A percentile compares a stretch with the other conserved stretches of the same genome.
Evolutionary conservation across 2,797 vertebrate species (phyloP).

Genomic region (Mormyrus hasselquistii): DNA sequence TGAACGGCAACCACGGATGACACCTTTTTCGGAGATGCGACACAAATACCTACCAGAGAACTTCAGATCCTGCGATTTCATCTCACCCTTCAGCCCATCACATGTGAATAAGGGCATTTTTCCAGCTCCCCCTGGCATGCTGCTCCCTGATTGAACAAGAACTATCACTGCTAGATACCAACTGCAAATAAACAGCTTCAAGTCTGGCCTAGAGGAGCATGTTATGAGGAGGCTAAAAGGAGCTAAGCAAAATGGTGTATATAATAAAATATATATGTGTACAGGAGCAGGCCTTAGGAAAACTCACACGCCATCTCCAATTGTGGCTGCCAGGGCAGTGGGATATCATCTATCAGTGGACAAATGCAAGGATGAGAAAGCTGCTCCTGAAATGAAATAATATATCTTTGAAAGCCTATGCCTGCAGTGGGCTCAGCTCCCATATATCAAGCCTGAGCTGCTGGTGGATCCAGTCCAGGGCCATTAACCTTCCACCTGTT

Average conservation of each 20-base stretch:
- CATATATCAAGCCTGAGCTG: constrained; percentile 98
- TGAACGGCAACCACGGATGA: not conserved
- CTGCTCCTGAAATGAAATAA: constrained; percentile 99
- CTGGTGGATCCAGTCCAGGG: constrained; percentile 95
- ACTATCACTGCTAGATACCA: constrained; percentile 74
- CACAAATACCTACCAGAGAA: not conserved
- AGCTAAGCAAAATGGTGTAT: constrained; percentile 56
- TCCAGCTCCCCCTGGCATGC: constrained; percentile 47
- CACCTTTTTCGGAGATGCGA: not conserved
- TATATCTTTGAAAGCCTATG: constrained; percentile 99
- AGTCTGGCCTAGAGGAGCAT: constrained; percentile 50
- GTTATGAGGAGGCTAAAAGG: constrained; percentile 55
- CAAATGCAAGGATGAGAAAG: constrained; percentile 90
- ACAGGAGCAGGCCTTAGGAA: constrained; percentile 71
- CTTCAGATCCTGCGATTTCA: not conserved
- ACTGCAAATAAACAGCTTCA: constrained; percentile 52
- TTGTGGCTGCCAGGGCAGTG: constrained; percentile 60
- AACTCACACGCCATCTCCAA: constrained; percentile 79
- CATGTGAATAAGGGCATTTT: constrained; percentile 63
- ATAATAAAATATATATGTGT: constrained; percentile 52
- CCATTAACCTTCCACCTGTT: constrained; percentile 99
- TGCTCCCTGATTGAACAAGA: constrained; percentile 71
- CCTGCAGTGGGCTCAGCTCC: constrained; percentile 82
- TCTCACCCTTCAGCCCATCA: constrained; percentile 45
- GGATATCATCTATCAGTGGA: constrained; percentile 98